Evolutionary conservation across 2,113 vertebrate species (phyloP).

Genomic region (Parotia lawesii): DNA sequence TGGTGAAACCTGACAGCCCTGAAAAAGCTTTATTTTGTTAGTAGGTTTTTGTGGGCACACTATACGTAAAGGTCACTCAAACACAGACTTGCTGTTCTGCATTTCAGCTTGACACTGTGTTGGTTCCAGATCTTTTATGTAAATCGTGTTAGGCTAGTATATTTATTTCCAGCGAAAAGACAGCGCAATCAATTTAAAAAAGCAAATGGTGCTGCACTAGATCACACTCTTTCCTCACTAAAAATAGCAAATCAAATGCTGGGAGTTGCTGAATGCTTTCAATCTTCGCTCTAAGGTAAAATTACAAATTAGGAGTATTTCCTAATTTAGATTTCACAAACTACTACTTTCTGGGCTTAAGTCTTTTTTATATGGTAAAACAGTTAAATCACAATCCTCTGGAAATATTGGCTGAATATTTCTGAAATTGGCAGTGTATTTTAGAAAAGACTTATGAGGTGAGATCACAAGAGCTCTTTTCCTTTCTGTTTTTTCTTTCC

Average conservation of each 20-base stretch:
- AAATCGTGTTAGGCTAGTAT: slow-evolving; percentile 41
- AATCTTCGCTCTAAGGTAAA: neutral
- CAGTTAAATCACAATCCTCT: neutral
- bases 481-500: neutral
- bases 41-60: slow-evolving; percentile 1
- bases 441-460: neutral
- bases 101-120: slow-evolving; percentile 37
- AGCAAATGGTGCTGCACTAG: slow-evolving; percentile 23
- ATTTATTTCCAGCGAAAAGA: slow-evolving; percentile 57
- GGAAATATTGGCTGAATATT: neutral
- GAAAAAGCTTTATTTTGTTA: slow-evolving; percentile 34
- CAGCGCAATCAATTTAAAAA: neutral
- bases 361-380: neutral
- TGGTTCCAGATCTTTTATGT: slow-evolving; percentile 53
- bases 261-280: neutral
- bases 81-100: slow-evolving; percentile 41
- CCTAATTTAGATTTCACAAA: neutral
- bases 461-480: neutral
- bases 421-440: neutral
- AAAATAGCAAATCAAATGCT: slow-evolving; percentile 45
- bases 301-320: neutral
- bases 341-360: neutral
- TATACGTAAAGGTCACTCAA: slow-evolving; percentile 30
- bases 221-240: neutral
- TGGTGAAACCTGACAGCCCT: slow-evolving; percentile 25